Percentiles rank a stretch among this genome's conserved stretches.
These are phyloP conservation scores for Labia minor DNA, from an alignment of 2,888 invertebrate genomes.

Conservation along the genomic window DNA sequence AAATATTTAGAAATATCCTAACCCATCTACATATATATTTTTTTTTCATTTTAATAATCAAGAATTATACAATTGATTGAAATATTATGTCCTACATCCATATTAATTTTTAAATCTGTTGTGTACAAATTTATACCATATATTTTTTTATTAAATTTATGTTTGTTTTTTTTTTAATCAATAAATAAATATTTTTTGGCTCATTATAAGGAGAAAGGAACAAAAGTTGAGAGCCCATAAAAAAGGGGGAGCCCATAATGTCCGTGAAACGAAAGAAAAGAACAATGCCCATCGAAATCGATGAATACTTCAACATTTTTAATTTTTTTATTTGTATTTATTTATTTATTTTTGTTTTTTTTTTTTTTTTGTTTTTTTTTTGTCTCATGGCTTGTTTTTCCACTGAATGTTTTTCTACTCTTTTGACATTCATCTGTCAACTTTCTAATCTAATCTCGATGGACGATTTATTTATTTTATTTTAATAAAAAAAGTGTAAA, in stretches of 20 bases:
- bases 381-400: neutral
- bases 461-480: neutral
- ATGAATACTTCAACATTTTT: neutral
- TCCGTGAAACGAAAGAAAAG: neutral
- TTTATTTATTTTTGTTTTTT: no score
- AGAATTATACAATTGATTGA: no score
- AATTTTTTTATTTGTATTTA: no score
- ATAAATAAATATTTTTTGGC: no score
- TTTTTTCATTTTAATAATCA: no score
- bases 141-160: no score
- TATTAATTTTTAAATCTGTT: no score
- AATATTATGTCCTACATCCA: no score
- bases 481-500: neutral
- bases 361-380: neutral
- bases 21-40: no score
- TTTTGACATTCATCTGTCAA: constrained; percentile 9
- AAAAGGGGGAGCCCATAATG: neutral
- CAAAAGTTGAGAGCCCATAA: neutral
- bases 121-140: no score
- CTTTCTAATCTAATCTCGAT: constrained; percentile 2
- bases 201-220: neutral
- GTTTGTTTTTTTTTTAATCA: no score
- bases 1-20: no score
- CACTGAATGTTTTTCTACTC: neutral
- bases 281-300: constrained; percentile 4